These are phyloP conservation scores for Rhynchonycteris naso DNA, from an alignment of 2,797 vertebrate genomes.

Conservation along the genomic window DNA sequence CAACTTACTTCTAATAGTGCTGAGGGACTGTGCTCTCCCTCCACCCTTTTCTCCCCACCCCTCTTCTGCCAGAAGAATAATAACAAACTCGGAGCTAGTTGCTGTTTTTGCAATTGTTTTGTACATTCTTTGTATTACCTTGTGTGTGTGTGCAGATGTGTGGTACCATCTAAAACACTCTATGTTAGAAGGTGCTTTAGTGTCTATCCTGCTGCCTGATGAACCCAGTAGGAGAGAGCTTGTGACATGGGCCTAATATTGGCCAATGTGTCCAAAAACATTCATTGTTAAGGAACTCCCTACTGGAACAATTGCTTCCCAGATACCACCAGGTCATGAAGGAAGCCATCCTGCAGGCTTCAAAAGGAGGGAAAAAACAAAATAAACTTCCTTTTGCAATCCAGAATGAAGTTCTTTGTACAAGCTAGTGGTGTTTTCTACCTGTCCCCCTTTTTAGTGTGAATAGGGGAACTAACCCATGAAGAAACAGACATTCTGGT, in stretches of 20 bases:
- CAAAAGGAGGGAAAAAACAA: not conserved
- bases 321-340: not conserved
- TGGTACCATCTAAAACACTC: not conserved
- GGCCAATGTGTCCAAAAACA: not conserved
- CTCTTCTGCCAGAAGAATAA: not conserved
- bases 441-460: not conserved
- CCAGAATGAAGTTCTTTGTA: not conserved
- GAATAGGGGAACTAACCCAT: not conserved
- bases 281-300: not conserved
- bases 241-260: not conserved
- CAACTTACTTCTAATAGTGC: not conserved
- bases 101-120: not conserved
- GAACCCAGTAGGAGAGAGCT: not conserved
- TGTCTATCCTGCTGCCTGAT: not conserved
- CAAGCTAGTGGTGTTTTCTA: not conserved
- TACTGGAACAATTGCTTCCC: not conserved
- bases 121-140: not conserved
- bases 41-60: accelerated
- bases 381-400: not conserved
- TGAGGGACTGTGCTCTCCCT: accelerated
- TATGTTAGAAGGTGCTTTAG: not conserved
- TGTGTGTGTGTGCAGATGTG: not conserved
- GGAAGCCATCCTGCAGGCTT: not conserved
- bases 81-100: not conserved
- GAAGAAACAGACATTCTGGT: not conserved